Conservation (phyloP, 2,888 invertebrate species). For the Diachrysia chrysitis region DNA sequence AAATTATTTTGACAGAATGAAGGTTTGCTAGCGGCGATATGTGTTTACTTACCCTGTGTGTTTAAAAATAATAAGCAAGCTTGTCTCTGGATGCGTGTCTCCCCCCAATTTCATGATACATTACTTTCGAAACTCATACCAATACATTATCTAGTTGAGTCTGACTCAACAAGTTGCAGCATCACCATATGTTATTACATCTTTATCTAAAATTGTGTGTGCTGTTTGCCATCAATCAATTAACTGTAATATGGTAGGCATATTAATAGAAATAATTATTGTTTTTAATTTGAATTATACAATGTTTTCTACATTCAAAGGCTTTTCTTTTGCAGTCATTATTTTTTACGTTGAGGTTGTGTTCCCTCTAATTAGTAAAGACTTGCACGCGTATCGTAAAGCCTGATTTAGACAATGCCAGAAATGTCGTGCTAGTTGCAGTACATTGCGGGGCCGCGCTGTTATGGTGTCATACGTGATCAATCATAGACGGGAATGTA, state of each 20-base stretch:
- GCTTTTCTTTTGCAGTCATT: background rate
- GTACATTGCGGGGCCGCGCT: too few relatives aligned
- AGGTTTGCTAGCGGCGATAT: conserved; percentile 20
- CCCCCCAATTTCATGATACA: background rate
- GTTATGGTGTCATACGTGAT: too few relatives aligned
- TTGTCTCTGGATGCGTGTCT: background rate
- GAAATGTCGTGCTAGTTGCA: too few relatives aligned
- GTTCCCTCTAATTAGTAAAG: background rate
- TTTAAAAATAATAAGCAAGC: background rate
- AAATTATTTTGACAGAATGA: background rate
- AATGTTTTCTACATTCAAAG: too few relatives aligned
- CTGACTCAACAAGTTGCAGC: background rate
- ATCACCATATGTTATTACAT: background rate
- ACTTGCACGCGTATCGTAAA: too few relatives aligned
- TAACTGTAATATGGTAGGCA: background rate
- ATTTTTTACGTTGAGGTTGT: background rate
- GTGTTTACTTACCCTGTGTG: background rate
- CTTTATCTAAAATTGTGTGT: conserved; percentile 5
- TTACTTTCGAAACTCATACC: background rate
- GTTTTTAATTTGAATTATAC: too few relatives aligned
- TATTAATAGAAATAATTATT: background rate
- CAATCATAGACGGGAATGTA: too few relatives aligned
- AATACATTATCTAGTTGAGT: background rate
- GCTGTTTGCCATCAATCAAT: conserved; percentile 11
- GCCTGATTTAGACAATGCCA: too few relatives aligned